Base-by-base conservation (phyloP, 2,888 invertebrate species). In the Catocala fraxini region DNA sequence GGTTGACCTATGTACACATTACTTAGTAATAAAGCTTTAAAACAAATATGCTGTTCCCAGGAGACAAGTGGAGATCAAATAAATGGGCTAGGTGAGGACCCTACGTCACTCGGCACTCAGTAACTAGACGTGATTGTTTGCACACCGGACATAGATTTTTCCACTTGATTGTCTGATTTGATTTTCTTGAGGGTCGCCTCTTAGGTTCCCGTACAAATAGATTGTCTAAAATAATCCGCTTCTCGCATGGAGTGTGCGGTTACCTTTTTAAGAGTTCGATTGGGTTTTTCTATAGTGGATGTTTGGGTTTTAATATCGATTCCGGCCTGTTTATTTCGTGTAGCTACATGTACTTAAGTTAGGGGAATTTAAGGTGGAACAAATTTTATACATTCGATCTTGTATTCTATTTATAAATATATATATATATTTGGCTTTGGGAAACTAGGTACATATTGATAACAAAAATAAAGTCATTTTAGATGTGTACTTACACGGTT, bases 101-200 rank as follows among this genome's bases (percentile, higher is more conserved):
- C 91, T 84, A 83, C 92, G 89, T 92, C 92, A 91, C 84, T 86
- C 83, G 74, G 73, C 76, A 75, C 86, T 84, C 82, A 81, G 91
- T 93, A 93, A 94, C 92, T 93, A 86, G 86, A 92, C 88, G 88
- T 92, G 93, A 94, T 93, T 93, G 93, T 93, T 93, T 94, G 93
- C 88, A 84, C 89, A 88, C 82, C 86, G 89, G 86, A 92, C 93
- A 91, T 88, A 88, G 93, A 93, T 93, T 94, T 94, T 93, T 94
- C 93, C 92, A 93, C 92, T 93, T 94, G 93, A 93, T 94, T 93
- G 92, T 94, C 93, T 90, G 93, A 93, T 94, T 92, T 91, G 91
- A 93, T 93, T 94, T 93, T 88, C 89, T 88, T 83, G 83, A 88
- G 87, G 85, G 76, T 77, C 80, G 79, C 81, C 83, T 84, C 88